A percentile compares a stretch with the other conserved stretches of the same genome.
Evolutionary conservation across 2,113 vertebrate genomes (phyloP).

Genomic region (Zosterops borbonicus): DNA sequence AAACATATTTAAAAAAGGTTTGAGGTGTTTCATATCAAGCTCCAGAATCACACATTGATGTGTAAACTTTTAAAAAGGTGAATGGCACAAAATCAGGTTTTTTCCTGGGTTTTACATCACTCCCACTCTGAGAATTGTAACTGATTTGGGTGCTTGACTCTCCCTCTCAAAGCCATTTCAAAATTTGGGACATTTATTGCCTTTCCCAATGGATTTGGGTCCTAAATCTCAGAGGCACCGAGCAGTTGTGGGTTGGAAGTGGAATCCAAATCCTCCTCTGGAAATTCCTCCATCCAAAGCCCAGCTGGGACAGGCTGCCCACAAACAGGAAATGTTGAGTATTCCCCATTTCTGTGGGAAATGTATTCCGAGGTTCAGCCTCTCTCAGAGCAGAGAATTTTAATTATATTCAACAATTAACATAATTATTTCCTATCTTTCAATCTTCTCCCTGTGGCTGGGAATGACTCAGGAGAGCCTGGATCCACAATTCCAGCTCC

Average conservation of each 20-base stretch:
- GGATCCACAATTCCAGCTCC: neutral
- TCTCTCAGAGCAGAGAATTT: neutral
- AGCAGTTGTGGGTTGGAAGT: neutral
- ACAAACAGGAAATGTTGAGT: no score
- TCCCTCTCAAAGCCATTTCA: neutral
- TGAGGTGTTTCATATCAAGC: neutral
- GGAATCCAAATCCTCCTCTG: neutral
- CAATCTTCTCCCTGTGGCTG: neutral
- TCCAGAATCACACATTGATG: neutral
- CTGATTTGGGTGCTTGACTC: neutral
- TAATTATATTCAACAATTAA: neutral
- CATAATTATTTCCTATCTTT: neutral
- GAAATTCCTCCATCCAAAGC: neutral
- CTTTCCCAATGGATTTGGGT: neutral
- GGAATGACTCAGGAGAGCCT: neutral
- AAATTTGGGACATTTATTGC: neutral
- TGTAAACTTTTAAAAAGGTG: neutral
- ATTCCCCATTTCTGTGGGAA: neutral
- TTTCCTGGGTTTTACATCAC: neutral
- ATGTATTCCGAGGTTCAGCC: fast-evolving
- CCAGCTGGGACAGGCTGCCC: neutral
- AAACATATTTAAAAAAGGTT: neutral
- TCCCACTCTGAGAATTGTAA: neutral
- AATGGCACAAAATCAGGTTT: neutral
- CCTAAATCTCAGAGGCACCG: neutral